Percentiles rank a stretch among this genome's conserved stretches.
Conservation (phyloP, 2,888 invertebrate species). For the Conus canariensis region DNA sequence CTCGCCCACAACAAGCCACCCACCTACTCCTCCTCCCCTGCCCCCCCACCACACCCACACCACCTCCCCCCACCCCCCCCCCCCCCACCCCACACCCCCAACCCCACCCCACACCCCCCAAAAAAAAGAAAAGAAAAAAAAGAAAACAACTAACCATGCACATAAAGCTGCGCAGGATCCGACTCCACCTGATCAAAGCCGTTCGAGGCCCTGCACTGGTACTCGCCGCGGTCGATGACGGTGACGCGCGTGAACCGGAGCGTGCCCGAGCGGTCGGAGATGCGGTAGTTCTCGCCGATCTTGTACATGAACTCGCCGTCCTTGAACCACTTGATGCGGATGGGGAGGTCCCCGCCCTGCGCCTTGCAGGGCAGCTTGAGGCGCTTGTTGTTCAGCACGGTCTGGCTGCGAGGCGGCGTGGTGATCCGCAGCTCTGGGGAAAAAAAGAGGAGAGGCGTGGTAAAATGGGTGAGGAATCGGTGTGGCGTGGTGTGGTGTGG, state of each 20-base stretch:
- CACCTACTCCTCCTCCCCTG: not conserved
- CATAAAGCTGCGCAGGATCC: constrained; percentile 59
- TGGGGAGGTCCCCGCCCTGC: constrained; percentile 49
- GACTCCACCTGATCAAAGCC: constrained; percentile 55
- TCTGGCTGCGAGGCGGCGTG: constrained; percentile 64
- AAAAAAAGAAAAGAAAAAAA: no score
- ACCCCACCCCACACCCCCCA: no score
- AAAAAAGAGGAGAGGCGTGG: not conserved
- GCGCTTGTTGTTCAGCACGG: constrained; percentile 61
- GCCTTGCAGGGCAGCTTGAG: constrained; percentile 65
- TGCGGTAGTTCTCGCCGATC: constrained; percentile 59
- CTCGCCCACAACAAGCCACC: not conserved
- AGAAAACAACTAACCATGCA: constrained; percentile 61
- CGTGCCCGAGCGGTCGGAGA: constrained; percentile 58
- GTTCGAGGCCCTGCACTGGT: constrained; percentile 65
- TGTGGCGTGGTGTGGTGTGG: no score
- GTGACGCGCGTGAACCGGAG: constrained; percentile 64
- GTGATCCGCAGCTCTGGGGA: constrained; percentile 62
- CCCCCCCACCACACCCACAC: not conserved
- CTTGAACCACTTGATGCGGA: constrained; percentile 63
- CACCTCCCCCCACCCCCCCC: not conserved
- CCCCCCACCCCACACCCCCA: not conserved
- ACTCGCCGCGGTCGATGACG: constrained; percentile 64
- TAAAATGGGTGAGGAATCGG: not conserved
- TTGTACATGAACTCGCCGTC: constrained; percentile 57